Base-by-base conservation (phyloP, 1,140 invertebrate species). In the Anagrus nilaparvatae region DNA sequence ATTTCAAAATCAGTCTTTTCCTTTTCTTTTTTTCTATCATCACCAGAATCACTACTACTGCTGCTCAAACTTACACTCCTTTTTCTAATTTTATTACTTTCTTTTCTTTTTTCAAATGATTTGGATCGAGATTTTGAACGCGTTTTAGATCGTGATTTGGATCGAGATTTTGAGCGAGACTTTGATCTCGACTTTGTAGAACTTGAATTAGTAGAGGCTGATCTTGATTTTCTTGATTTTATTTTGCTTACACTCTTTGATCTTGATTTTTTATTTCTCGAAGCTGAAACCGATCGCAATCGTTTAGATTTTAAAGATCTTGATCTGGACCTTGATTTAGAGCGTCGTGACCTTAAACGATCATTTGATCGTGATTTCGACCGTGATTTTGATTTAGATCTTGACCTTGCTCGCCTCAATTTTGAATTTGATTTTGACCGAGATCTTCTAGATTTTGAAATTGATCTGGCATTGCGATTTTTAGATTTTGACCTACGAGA, bases 1-100 rank as follows among this genome's bases (percentile, higher is more conserved):
- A 83, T 79, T 55, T 84, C 81, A 56, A 84, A 82, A 49, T 78
- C 74, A 20, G 73, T 74, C 43, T 80, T 76, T n/a, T 74, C 71
- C 44, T 77, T 74, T 16, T 59, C 55, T 43, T 58, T 51, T 54
- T 73, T 64, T 0, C 60, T 60, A 9, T 50, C 54, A 5, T 66
- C 65, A 0, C 63, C 63, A 13, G 54, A 64, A 2, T 65, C 63
- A 24, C 59, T 68, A 20, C 59, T 65, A 32, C 63, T 67, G 5
- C 60, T 56, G 21, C 59, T 65, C 19, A 57, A 62, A 32, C 64
- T 69, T 8, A 59, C 54, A 23, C 59, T 64, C 14, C 48, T 45
- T 14, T 59, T 46, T 17, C 65, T 51, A 34, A 60, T 63, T 32
- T 58, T 48, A 50, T 51, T 54, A 43, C 54, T 49, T 67, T 68